Percentiles rank a stretch among this genome's conserved stretches.
Evolutionary conservation across 2,113 vertebrate genomes (phyloP).

Genomic region (Cryptotis parvus): DNA sequence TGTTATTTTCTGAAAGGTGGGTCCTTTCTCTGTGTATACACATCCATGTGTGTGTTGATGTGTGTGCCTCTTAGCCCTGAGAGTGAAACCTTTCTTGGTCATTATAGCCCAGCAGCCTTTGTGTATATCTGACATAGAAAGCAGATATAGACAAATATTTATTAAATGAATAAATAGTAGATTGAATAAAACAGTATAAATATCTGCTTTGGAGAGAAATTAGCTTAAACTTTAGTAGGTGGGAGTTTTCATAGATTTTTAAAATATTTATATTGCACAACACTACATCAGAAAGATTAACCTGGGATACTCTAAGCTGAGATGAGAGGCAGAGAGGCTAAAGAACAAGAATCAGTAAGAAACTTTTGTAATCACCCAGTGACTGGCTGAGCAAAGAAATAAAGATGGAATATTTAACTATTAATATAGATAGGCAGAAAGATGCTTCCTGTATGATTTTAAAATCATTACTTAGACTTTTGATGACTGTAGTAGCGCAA

Average conservation of each 20-base stretch:
- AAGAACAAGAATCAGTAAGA: neutral
- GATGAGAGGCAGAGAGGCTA: neutral
- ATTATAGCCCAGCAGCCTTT: no score
- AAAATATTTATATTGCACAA: slow-evolving; percentile 3
- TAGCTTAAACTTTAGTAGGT: neutral
- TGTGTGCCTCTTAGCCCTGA: neutral
- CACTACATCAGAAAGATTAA: slow-evolving; percentile 13
- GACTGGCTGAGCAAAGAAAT: neutral
- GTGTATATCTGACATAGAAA: neutral
- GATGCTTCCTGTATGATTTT: neutral
- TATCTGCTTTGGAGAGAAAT: neutral
- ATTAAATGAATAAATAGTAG: neutral
- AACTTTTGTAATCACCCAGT: neutral
- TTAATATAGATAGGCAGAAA: neutral
- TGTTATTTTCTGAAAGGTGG: neutral
- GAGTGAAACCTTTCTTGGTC: neutral
- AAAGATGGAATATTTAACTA: neutral
- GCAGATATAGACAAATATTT: neutral
- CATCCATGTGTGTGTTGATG: neutral
- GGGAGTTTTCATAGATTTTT: neutral
- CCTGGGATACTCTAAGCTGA: rapidly evolving
- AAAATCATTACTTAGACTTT: neutral
- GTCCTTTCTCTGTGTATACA: neutral
- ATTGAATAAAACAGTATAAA: neutral
- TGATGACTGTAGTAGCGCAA: neutral